Evolutionary conservation across 1,140 invertebrate species (phyloP).

Genomic region (Drosophila auraria): DNA sequence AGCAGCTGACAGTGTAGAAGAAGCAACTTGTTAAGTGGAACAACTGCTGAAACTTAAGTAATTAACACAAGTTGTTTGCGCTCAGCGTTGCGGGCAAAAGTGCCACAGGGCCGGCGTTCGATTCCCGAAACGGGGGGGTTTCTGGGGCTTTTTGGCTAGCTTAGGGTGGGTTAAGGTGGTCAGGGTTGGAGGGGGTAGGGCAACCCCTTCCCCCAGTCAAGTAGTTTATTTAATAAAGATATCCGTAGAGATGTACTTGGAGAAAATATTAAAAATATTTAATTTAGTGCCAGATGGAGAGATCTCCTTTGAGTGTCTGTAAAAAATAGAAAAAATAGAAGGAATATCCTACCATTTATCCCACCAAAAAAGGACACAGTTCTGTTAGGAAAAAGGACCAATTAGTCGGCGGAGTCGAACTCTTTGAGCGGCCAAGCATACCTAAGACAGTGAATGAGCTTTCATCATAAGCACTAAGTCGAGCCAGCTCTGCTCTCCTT

Average conservation of each 20-base stretch:
- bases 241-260: constrained; percentile 5
- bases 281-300: too few species aligned
- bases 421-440: constrained; percentile 40
- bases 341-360: neutral
- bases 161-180: neutral
- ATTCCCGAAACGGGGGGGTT: constrained; percentile 2
- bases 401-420: neutral
- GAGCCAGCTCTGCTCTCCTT: too few species aligned
- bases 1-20: constrained; percentile 26
- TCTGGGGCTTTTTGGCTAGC: too few species aligned
- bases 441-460: constrained; percentile 35
- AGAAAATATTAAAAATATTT: too few species aligned
- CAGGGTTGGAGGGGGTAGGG: neutral
- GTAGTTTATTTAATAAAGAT: constrained; percentile 69
- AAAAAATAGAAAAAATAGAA: too few species aligned
- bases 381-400: neutral
- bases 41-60: constrained; percentile 80
- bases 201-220: constrained; percentile 19
- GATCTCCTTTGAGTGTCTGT: too few species aligned
- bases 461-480: neutral
- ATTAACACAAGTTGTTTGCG: constrained; percentile 79
- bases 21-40: constrained; percentile 74
- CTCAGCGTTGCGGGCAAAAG: constrained; percentile 52
- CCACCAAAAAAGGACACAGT: neutral
- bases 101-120: constrained; percentile 9